Evolutionary conservation across 2,113 vertebrate species (phyloP).

Genomic region (Gymnogyps californianus): DNA sequence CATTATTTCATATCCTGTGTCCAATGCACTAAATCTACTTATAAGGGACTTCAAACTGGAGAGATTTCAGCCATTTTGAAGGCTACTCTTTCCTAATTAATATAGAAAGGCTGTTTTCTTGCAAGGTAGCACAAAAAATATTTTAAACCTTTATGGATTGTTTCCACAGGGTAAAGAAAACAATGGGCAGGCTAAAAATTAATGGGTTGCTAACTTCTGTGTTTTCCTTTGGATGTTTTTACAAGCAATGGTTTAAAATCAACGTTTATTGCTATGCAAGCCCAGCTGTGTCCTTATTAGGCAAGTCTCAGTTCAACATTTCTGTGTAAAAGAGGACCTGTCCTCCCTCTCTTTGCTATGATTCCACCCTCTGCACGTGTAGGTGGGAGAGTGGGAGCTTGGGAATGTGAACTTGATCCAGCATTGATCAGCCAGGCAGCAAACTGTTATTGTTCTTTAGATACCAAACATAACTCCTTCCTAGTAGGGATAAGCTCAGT

Average conservation of each 20-base stretch:
- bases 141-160: conserved; percentile 30
- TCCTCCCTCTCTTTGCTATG: conserved; percentile 16
- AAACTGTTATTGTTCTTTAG: conserved; percentile 87
- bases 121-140: neutral
- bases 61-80: neutral
- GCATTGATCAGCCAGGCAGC: conserved; percentile 82
- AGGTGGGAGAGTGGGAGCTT: conserved; percentile 78
- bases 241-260: conserved; percentile 55
- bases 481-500: conserved; percentile 68
- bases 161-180: conserved; percentile 34
- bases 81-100: neutral
- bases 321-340: conserved; percentile 27
- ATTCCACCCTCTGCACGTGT: conserved; percentile 30
- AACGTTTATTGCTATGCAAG: conserved; percentile 34
- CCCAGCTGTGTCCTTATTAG: conserved; percentile 62
- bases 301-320: conserved; percentile 19
- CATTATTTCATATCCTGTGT: neutral
- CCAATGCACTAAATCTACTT: neutral
- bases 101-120: neutral
- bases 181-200: conserved; percentile 24
- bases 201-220: conserved; percentile 53
- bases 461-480: conserved; percentile 86
- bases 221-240: conserved; percentile 52
- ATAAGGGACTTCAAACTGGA: neutral
- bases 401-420: conserved; percentile 81